These are phyloP conservation scores for Callocephalon fimbriatum DNA, from an alignment of 2,113 vertebrate species.

Conservation along the genomic window DNA sequence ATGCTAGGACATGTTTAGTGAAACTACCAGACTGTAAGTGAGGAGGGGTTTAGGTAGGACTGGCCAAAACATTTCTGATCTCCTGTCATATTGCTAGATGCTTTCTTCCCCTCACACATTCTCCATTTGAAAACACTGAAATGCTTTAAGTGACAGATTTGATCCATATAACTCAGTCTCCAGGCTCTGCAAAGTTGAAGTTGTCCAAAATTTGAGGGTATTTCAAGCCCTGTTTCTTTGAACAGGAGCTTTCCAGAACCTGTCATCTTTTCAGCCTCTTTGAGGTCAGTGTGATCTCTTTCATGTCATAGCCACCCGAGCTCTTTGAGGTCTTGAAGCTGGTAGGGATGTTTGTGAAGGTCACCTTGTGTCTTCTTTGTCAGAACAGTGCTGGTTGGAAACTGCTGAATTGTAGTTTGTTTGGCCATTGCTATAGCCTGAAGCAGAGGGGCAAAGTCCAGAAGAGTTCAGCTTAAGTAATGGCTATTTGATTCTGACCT, in stretches of 20 bases:
- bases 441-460: background rate
- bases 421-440: background rate
- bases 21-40: background rate
- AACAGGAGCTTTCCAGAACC: background rate
- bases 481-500: background rate
- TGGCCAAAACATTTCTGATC: background rate
- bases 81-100: background rate
- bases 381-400: background rate
- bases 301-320: background rate
- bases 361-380: background rate
- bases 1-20: background rate
- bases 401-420: background rate
- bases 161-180: background rate
- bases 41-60: background rate
- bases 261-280: background rate
- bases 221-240: background rate
- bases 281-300: background rate
- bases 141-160: background rate
- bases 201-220: background rate
- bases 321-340: background rate
- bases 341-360: background rate
- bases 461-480: background rate
- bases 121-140: background rate
- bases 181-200: background rate
- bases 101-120: accelerated